Conservation (phyloP, 2,113 vertebrate genomes). For the Erythrocercus mccallii region DNA sequence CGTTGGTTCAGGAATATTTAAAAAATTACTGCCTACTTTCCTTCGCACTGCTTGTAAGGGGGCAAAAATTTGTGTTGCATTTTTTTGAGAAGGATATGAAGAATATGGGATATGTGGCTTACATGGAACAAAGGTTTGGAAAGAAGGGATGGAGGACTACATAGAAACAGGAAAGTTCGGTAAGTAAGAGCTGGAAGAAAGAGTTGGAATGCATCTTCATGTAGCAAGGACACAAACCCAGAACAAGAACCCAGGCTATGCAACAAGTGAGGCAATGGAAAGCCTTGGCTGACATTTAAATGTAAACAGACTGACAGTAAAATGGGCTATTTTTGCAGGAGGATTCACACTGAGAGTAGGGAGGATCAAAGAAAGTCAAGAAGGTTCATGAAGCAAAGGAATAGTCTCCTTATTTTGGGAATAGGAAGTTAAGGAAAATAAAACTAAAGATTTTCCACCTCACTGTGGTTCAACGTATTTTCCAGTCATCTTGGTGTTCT, state of each 20-base stretch:
- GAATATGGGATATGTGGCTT: not conserved
- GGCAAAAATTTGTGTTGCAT: not conserved
- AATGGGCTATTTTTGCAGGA: not conserved
- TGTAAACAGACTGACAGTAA: not conserved
- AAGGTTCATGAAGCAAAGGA: not conserved
- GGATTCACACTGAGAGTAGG: not conserved
- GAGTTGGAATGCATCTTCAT: not conserved
- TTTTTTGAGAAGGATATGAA: not conserved
- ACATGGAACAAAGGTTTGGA: not conserved
- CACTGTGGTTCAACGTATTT: not conserved
- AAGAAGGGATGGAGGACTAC: not conserved
- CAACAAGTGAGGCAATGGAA: not conserved
- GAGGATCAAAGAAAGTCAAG: not conserved
- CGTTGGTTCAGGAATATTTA: not conserved
- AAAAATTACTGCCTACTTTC: not conserved
- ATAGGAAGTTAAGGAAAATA: not conserved
- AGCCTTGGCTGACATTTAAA: not conserved
- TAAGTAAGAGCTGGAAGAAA: not conserved
- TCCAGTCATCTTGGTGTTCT: not conserved
- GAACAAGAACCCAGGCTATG: not conserved
- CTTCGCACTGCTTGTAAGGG: not conserved
- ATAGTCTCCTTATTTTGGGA: not conserved
- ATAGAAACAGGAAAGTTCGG: not conserved
- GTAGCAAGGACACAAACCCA: not conserved
- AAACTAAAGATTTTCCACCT: not conserved